Conservation (phyloP, 2,113 vertebrate species). For the Megaptera novaeangliae region DNA sequence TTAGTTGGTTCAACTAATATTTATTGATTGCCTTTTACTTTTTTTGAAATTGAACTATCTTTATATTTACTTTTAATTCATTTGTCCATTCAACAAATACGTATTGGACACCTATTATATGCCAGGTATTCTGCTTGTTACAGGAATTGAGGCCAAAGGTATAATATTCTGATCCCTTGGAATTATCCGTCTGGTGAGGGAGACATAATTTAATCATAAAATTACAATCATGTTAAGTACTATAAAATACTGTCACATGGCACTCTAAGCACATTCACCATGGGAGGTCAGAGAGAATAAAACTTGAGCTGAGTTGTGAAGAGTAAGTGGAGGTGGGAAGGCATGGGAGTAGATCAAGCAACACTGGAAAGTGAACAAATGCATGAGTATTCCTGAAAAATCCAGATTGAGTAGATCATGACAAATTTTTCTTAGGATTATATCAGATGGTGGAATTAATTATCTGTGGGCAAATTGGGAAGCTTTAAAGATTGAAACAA, state of each 20-base stretch:
- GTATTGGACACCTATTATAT: not conserved
- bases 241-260: not conserved
- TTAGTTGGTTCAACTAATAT: not conserved
- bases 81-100: not conserved
- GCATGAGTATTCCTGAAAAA: not conserved
- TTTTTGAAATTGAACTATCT: not conserved
- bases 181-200: not conserved
- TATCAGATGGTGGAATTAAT: not conserved
- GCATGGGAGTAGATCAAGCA: not conserved
- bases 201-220: not conserved
- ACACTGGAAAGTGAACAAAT: not conserved
- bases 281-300: not conserved
- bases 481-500: not conserved
- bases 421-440: not conserved
- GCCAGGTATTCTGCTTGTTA: not conserved
- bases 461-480: not conserved
- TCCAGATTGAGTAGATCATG: not conserved
- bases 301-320: not conserved
- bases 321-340: not conserved
- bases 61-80: not conserved
- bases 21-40: not conserved
- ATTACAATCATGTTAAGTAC: not conserved
- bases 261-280: not conserved
- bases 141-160: not conserved
- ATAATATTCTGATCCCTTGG: not conserved